phyloP scores from a whole-genome alignment of 2,888 invertebrate genomes.

The Sarcophaga caerulescens region DNA sequence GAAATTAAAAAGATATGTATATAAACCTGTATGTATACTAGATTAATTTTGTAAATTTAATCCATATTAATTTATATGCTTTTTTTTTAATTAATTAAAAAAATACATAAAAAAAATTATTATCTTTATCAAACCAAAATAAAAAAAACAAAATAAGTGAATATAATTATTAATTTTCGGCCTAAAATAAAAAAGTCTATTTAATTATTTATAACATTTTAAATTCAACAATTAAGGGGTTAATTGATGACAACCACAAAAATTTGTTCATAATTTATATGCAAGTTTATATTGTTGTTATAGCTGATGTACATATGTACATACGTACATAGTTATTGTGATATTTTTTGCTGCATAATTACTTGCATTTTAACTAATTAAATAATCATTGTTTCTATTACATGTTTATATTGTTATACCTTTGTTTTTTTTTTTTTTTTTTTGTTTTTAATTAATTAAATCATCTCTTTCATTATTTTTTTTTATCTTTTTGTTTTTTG shows the following conservation, averaged over 20 bases:
- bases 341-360: not conserved
- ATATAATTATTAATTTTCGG: no score
- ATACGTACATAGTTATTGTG: no score
- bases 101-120: no score
- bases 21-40: not conserved
- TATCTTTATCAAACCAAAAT: no score
- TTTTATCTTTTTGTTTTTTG: no score
- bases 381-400: constrained; percentile 35
- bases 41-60: not conserved
- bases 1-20: not conserved
- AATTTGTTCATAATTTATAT: constrained; percentile 10
- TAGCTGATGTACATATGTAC: no score
- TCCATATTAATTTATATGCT: not conserved
- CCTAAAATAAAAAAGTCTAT: no score
- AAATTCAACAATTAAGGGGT: not conserved
- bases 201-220: no score
- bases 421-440: not conserved
- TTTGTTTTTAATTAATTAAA: constrained; percentile 17
- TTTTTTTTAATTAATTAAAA: not conserved
- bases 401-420: not conserved
- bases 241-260: constrained; percentile 22
- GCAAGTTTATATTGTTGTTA: not conserved
- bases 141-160: no score
- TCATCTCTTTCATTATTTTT: not conserved
- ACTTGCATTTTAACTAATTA: constrained; percentile 35